phyloP scores from a whole-genome alignment of 2,888 invertebrate genomes.

The Hemistola chrysoprasaria region DNA sequence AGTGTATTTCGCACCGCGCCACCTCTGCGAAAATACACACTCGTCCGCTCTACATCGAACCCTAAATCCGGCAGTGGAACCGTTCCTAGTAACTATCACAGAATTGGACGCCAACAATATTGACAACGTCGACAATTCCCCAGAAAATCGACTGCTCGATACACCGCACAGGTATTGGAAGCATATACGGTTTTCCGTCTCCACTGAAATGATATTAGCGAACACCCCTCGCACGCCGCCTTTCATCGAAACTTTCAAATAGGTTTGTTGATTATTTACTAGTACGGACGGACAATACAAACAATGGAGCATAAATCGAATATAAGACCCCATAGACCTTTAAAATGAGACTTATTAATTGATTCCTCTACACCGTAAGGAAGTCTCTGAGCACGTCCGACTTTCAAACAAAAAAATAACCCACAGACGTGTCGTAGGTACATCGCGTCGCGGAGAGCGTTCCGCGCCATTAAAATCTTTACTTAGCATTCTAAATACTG shows the following conservation, averaged over 20 bases:
- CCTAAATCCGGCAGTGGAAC: slow-evolving; percentile 38
- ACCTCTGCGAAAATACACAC: slow-evolving; percentile 56
- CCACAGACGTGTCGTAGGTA: slow-evolving; percentile 57
- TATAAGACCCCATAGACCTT: slow-evolving; percentile 41
- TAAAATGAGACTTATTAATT: slow-evolving; percentile 54
- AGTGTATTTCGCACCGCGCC: slow-evolving; percentile 48
- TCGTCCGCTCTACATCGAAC: slow-evolving; percentile 63
- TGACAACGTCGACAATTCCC: slow-evolving; percentile 34
- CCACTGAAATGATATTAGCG: slow-evolving; percentile 60
- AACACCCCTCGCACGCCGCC: slow-evolving; percentile 45
- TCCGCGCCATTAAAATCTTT: slow-evolving; percentile 66
- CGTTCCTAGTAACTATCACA: slow-evolving; percentile 44
- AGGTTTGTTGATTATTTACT: slow-evolving; percentile 15
- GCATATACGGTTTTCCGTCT: slow-evolving; percentile 60
- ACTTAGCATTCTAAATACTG: slow-evolving; percentile 72
- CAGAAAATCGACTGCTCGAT: slow-evolving; percentile 45
- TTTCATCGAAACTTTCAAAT: slow-evolving; percentile 37
- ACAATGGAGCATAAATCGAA: slow-evolving; percentile 24
- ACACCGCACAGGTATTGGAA: slow-evolving; percentile 53
- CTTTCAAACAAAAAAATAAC: slow-evolving; percentile 58
- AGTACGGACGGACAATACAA: slow-evolving; percentile 11
- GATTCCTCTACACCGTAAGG: slow-evolving; percentile 54
- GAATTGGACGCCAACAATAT: slow-evolving; percentile 56
- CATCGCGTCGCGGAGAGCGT: slow-evolving; percentile 57
- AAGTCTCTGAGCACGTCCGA: slow-evolving; percentile 54